Base-by-base conservation (phyloP, 2,113 vertebrate species). In the Gymnobelideus leadbeateri region DNA sequence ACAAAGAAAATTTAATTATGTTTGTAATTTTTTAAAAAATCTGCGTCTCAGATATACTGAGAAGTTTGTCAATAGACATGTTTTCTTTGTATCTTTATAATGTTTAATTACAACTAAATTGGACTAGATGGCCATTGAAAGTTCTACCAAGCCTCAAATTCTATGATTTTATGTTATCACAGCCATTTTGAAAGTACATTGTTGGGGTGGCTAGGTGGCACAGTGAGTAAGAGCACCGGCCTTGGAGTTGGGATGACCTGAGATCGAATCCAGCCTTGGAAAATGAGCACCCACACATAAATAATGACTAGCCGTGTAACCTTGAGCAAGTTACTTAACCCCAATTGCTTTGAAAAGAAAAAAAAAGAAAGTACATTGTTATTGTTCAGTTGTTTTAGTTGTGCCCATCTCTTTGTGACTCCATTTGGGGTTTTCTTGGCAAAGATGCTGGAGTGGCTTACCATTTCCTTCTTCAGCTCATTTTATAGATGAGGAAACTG, bases 1-100 rank as follows among this genome's bases (percentile, higher is more conserved):
- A 96, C 55, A 96, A 93, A 91, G 93, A 93, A 95, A 97, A 93
- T 89, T 94, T 95, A 97, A 97, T 97, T 96, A 95, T 24, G 91
- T 84, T 89, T 95, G 52, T 92, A 93, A 91, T 46, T 49, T 49
- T 49, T 49, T 49, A 49, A 49, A 95, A 96, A 94, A 96, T 47
- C 90, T 92, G 90, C 95, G 93, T 95, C 92, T 89, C 50, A 77
- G 92, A 47, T 49, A 77, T 46, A 52, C n/a, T 77, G 46, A 54
- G 43, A 49, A 49, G 93, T 90, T 68, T 28, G n/a, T 89, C 89
- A 93, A 50, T 93, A 90, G 94, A 94, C 90, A 89, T 21, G 9
- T 7, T 92, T 91, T 91, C 93, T 92, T 92, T 37, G 9, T 89
- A 97, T 89, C 53, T 0, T 0, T 51, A 47, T 93, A n/a, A 26